phyloP scores from a whole-genome alignment of 2,113 vertebrate species.

The Oreocharis arfaki region DNA sequence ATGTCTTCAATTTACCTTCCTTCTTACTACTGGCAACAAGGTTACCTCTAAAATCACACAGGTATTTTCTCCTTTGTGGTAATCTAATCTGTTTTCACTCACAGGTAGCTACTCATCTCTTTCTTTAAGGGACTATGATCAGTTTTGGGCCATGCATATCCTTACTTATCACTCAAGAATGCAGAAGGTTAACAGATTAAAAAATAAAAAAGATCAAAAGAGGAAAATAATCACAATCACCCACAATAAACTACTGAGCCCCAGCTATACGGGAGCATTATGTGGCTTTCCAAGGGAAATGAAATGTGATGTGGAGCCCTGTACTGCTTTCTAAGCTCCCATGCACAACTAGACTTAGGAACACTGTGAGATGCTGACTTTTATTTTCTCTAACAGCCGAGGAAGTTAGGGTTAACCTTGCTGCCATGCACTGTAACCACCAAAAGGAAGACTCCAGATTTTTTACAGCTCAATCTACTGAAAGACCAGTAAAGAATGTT shows the following conservation, averaged over 20 bases:
- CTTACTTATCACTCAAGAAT: not conserved
- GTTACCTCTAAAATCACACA: not conserved
- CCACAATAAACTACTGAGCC: not conserved
- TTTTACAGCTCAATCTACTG: not conserved
- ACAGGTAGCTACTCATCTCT: not conserved
- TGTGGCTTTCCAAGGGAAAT: not conserved
- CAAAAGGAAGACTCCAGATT: not conserved
- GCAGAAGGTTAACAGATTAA: not conserved
- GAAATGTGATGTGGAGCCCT: not conserved
- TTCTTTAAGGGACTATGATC: not conserved
- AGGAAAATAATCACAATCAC: not conserved
- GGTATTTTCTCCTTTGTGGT: not conserved
- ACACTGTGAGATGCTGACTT: not conserved
- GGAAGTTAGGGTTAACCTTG: not conserved
- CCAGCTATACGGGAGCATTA: not conserved
- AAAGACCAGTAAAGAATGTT: not conserved
- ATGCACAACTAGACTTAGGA: not conserved
- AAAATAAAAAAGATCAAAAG: not conserved
- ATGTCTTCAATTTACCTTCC: not conserved
- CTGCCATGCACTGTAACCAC: not conserved
- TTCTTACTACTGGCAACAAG: not conserved
- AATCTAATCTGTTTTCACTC: not conserved
- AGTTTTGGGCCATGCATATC: not conserved
- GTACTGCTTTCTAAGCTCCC: not conserved
- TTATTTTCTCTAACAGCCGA: not conserved